Conservation (phyloP, 1,140 invertebrate species). For the Drosophila quadrilineata region DNA sequence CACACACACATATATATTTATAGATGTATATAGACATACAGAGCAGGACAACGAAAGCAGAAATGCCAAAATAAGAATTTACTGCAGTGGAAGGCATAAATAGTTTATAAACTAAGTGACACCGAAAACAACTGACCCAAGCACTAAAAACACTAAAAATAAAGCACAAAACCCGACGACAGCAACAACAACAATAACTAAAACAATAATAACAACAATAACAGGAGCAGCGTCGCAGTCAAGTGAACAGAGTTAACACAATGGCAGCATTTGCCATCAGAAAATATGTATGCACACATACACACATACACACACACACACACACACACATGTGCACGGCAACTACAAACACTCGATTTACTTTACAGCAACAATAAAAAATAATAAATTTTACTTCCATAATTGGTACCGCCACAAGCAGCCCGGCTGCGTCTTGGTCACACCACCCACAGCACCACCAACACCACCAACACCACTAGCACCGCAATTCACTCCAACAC, state of each 20-base stretch:
- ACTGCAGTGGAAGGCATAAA: constrained; percentile 64
- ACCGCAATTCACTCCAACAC: background rate
- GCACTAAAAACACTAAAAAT: constrained; percentile 63
- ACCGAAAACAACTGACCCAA: constrained; percentile 65
- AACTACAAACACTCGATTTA: constrained; percentile 57
- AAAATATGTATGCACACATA: constrained; percentile 24
- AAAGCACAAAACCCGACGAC: constrained; percentile 45
- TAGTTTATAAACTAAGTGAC: constrained; percentile 68
- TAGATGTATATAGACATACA: no score
- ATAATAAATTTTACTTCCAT: constrained; percentile 65
- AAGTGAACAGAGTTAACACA: constrained; percentile 46
- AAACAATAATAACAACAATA: background rate
- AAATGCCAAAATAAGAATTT: constrained; percentile 65
- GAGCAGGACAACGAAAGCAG: constrained; percentile 36
- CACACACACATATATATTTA: no score
- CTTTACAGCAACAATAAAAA: constrained; percentile 62
- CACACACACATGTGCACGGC: background rate
- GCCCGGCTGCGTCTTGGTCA: constrained; percentile 44
- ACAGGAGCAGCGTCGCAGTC: constrained; percentile 22
- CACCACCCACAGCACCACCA: background rate
- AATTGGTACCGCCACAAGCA: constrained; percentile 64
- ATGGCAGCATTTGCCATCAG: constrained; percentile 18
- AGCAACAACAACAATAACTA: constrained; percentile 14
- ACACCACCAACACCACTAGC: background rate
- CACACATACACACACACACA: constrained; percentile 11